Evolutionary conservation across 2,888 invertebrate species (phyloP).

Genomic region (Sisyra terminalis): DNA sequence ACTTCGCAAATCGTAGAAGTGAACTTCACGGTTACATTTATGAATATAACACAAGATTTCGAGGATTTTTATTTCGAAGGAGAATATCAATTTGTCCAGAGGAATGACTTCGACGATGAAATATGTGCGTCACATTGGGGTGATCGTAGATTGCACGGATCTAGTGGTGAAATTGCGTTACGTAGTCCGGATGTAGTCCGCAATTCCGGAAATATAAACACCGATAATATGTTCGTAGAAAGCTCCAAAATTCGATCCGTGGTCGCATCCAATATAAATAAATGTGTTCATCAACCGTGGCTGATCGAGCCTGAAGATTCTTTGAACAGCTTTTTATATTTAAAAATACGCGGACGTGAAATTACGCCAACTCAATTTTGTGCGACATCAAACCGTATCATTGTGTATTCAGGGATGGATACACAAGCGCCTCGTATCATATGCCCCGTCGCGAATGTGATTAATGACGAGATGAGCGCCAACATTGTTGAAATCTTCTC

Average conservation of each 20-base stretch:
- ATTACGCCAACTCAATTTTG: conserved; percentile 33
- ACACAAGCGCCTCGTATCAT: conserved; percentile 44
- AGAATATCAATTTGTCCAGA: conserved; percentile 46
- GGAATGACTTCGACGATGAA: conserved; percentile 34
- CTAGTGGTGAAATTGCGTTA: conserved; percentile 56
- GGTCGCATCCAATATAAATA: conserved; percentile 28
- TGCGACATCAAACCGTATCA: conserved; percentile 50
- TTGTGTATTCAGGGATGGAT: conserved; percentile 53
- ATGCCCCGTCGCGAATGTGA: conserved; percentile 38
- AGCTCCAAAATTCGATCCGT: conserved; percentile 34
- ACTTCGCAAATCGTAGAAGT: conserved; percentile 55
- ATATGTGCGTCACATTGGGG: conserved; percentile 49
- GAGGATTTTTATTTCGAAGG: conserved; percentile 65
- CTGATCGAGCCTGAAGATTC: conserved; percentile 58
- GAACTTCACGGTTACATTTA: conserved; percentile 55
- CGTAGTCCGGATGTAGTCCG: conserved; percentile 37
- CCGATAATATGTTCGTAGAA: conserved; percentile 30
- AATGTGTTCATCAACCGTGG: conserved; percentile 60
- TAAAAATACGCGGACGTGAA: conserved; percentile 48
- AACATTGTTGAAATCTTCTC: conserved; percentile 50
- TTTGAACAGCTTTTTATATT: conserved; percentile 49
- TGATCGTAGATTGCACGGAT: conserved; percentile 45
- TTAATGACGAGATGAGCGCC: conserved; percentile 14
- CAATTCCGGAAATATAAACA: conserved; percentile 27
- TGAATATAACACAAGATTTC: conserved; percentile 70